phyloP scores from a whole-genome alignment of 2,797 vertebrate species.

The Antennarius maculatus region DNA sequence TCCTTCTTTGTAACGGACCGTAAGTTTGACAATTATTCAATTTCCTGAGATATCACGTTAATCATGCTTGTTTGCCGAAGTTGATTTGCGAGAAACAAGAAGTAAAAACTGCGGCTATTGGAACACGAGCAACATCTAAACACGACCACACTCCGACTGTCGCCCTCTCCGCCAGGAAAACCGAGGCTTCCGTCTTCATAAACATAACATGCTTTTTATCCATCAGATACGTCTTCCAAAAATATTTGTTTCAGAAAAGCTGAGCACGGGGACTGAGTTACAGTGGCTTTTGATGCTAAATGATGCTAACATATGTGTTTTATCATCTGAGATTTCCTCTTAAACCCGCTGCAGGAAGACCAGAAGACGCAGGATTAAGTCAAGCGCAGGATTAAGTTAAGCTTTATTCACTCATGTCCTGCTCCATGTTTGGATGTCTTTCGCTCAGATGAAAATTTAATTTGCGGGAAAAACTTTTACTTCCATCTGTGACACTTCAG shows the following conservation, averaged over 20 bases:
- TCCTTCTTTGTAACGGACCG: constrained; percentile 65
- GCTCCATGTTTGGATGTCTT: constrained; percentile 14
- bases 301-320: constrained; percentile 71
- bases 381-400: not conserved
- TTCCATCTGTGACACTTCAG: constrained; percentile 1
- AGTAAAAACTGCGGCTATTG: constrained; percentile 52
- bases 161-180: constrained; percentile 46
- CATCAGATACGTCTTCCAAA: constrained; percentile 62
- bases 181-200: constrained; percentile 44
- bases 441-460: not conserved
- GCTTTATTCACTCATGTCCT: constrained; percentile 14
- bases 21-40: constrained; percentile 63
- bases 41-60: constrained; percentile 72
- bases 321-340: constrained; percentile 63
- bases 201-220: constrained; percentile 47
- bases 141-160: constrained; percentile 50
- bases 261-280: constrained; percentile 46
- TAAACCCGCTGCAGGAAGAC: constrained; percentile 36
- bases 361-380: constrained; percentile 15
- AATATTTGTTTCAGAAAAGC: constrained; percentile 48
- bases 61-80: constrained; percentile 71
- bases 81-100: constrained; percentile 65
- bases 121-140: constrained; percentile 61
- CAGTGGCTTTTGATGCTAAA: constrained; percentile 58
- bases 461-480: not conserved